These are phyloP conservation scores for Mobula hypostoma DNA, from an alignment of 2,113 vertebrate species.

Conservation along the genomic window DNA sequence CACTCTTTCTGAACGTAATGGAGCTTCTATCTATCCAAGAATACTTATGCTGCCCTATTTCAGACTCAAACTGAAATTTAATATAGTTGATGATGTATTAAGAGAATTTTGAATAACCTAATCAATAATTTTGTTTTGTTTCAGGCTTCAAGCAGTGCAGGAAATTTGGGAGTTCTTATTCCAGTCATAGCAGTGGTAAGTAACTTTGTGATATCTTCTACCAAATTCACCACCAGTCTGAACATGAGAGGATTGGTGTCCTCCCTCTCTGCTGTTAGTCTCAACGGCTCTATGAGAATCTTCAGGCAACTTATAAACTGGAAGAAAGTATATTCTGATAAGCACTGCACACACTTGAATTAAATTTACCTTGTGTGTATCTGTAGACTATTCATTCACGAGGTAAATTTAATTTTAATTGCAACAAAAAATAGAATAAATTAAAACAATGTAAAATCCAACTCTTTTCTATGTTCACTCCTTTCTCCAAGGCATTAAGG, in stretches of 20 bases:
- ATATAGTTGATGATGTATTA: background rate
- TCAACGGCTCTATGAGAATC: too few species aligned
- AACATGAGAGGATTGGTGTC: too few species aligned
- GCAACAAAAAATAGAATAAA: background rate
- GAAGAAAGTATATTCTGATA: background rate
- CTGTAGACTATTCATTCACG: background rate
- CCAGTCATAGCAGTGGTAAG: conserved; percentile 97
- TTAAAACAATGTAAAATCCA: background rate
- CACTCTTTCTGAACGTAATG: background rate
- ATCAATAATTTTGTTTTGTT: conserved; percentile 40
- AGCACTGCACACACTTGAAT: background rate
- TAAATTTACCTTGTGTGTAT: background rate
- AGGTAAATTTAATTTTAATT: background rate
- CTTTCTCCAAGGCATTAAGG: too few species aligned
- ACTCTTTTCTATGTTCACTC: background rate
- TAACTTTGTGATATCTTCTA: conserved; percentile 38
- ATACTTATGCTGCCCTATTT: background rate
- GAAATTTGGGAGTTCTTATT: conserved; percentile 91
- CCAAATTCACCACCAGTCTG: background rate
- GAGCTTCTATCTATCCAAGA: background rate
- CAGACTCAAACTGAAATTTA: background rate
- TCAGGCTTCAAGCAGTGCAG: conserved; percentile 90
- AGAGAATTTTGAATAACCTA: background rate
- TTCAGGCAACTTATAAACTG: background rate
- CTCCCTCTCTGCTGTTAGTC: too few species aligned